phyloP scores from a whole-genome alignment of 2,113 vertebrate genomes.

The Podarcis raffonei region DNA sequence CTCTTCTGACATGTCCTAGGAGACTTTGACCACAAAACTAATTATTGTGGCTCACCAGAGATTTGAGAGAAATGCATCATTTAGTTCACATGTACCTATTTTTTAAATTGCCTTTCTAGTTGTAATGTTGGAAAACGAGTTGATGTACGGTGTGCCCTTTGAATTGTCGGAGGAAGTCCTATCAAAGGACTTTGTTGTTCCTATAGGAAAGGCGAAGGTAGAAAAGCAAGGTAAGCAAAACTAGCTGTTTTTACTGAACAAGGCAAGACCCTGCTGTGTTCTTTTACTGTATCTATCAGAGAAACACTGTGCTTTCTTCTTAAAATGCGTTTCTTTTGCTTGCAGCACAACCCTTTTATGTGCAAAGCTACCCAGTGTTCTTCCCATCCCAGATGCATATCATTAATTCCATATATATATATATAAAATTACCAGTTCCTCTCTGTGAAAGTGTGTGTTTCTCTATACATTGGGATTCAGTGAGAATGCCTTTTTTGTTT shows the following conservation, averaged over 20 bases:
- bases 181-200: conserved; percentile 93
- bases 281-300: neutral
- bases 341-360: neutral
- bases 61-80: accelerated
- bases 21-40: neutral
- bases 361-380: neutral
- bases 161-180: conserved; percentile 89
- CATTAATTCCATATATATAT: neutral
- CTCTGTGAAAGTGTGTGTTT: neutral
- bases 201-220: conserved; percentile 96
- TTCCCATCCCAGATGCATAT: neutral
- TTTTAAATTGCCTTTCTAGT: conserved; percentile 76
- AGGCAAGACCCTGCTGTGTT: neutral
- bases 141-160: conserved; percentile 95
- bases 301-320: neutral
- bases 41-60: neutral
- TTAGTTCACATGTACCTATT: neutral
- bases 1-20: neutral
- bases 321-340: neutral
- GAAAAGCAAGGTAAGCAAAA: conserved; percentile 85
- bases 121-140: conserved; percentile 94
- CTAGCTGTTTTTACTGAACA: neutral
- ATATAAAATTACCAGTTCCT: neutral
- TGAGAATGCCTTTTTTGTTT: neutral
- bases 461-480: neutral